Conservation (phyloP, 2,113 vertebrate species). For the Saiga tatarica region DNA sequence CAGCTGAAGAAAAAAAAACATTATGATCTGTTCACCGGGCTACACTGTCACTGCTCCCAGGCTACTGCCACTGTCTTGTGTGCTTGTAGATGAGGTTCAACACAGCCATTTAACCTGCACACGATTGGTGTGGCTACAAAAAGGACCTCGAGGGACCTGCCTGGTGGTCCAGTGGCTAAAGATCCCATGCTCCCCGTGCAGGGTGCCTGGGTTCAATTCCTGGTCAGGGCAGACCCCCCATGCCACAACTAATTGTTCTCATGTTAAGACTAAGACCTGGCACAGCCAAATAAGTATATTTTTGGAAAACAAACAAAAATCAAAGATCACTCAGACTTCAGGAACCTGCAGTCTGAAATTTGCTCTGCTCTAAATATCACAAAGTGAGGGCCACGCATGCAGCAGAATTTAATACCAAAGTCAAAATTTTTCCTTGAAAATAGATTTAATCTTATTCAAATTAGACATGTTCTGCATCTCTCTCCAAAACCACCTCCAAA, state of each 20-base stretch:
- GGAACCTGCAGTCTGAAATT: background rate
- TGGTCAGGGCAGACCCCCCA: background rate
- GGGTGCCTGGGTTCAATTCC: background rate
- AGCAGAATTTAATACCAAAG: constrained; percentile 38
- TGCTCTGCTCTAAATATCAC: background rate
- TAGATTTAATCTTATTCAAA: constrained; percentile 81
- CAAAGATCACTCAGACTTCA: background rate
- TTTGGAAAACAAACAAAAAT: background rate
- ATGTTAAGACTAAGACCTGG: background rate
- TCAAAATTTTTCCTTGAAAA: constrained; percentile 78
- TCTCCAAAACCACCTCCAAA: constrained; percentile 40
- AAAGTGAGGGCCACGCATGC: background rate
- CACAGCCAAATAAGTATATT: background rate
- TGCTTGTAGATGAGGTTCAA: background rate
- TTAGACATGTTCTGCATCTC: constrained; percentile 76
- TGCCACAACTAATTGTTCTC: background rate
- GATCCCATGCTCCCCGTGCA: background rate
- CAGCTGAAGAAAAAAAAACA: background rate
- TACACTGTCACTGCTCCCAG: background rate
- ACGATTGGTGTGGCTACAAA: background rate
- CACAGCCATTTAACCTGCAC: background rate
- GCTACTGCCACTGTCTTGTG: background rate
- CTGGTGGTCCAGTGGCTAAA: background rate
- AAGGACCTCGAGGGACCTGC: background rate
- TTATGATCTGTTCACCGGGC: background rate